These are phyloP conservation scores for Halictus quadricinctus DNA, from an alignment of 2,888 invertebrate species.

Conservation along the genomic window DNA sequence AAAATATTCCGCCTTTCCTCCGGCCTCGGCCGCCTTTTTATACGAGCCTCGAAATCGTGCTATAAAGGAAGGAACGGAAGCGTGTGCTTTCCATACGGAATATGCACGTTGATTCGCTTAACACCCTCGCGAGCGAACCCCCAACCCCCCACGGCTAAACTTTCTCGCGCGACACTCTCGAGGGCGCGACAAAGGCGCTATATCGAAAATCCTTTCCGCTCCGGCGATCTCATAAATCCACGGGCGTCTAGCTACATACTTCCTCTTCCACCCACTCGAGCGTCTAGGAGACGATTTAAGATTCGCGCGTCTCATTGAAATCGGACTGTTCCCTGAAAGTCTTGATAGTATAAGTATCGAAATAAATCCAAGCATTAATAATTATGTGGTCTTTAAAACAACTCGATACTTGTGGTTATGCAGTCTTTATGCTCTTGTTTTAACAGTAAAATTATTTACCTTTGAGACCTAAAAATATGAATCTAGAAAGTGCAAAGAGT, in stretches of 20 bases:
- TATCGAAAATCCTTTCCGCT: slow-evolving; percentile 47
- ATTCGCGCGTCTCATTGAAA: neutral
- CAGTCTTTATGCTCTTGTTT: too few species aligned
- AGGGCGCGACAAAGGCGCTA: slow-evolving; percentile 38
- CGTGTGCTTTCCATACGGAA: slow-evolving; percentile 48
- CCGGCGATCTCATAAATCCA: slow-evolving; percentile 2
- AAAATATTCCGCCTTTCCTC: slow-evolving; percentile 36
- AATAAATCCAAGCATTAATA: too few species aligned
- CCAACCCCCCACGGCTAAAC: neutral
- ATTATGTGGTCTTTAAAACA: too few species aligned
- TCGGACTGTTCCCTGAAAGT: neutral
- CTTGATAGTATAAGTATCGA: neutral
- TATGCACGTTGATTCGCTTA: slow-evolving; percentile 33
- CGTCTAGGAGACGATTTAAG: neutral
- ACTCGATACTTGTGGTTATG: too few species aligned
- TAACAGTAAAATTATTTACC: too few species aligned
- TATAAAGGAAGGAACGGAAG: slow-evolving; percentile 43
- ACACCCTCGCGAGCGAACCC: slow-evolving; percentile 9
- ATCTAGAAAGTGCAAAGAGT: too few species aligned
- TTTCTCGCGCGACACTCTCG: slow-evolving; percentile 36
- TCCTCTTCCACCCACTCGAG: neutral
- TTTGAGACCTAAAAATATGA: too few species aligned
- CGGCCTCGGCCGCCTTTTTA: neutral
- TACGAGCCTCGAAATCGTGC: slow-evolving; percentile 42
- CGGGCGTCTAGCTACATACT: neutral